Base-by-base conservation (phyloP, 2,113 vertebrate species). In the Odocoileus hemionus region DNA sequence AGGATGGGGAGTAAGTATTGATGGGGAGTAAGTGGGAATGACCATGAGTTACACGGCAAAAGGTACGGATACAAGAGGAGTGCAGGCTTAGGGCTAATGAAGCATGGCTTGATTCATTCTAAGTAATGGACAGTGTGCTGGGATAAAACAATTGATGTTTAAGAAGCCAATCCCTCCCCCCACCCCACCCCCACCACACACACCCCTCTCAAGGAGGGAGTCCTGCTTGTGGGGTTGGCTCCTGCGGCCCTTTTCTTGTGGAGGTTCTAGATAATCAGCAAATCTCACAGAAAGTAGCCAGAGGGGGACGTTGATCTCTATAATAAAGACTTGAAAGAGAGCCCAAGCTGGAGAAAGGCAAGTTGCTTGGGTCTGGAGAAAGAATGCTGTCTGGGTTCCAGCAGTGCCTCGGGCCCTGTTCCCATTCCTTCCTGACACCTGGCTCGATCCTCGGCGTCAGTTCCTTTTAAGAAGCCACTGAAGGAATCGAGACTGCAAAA, bases 181-280 rank as follows among this genome's bases (percentile, higher is more conserved):
- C n/a, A 19, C 4, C 21, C n/a, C 6, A 6, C 15, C 36, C 19
- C 2, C 10, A 0, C 10, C 43, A 1, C 28, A 36, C 9, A 54
- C 17, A 23, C 9, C 7, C 43, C 12, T 30, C 21, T 16, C 47
- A 26, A n/a, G 50, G 23, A 36, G 15, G 17, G 14, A 54, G 11
- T 13, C 26, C n/a, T 30, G 30, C 26, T 47, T 21, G 19, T 50
- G 4, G 4, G 25, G 57, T 33, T 91, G 33, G 54, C 52, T 85
- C 21, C 26, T 15, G 17, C 10, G 2, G 8, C 70, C 17, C 45
- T 30, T 88, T 76, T 50, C 45, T 47, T n/a, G 12, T 55, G 16
- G 82, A 26, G 16, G 39, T 79, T 91, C 57, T 88, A 36, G 43
- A 13, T 57, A 50, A 88, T 12, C 8, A 33, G 84, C 17, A 36